These are phyloP conservation scores for Bombus vancouverensis DNA, from an alignment of 1,140 invertebrate species.

Conservation along the genomic window DNA sequence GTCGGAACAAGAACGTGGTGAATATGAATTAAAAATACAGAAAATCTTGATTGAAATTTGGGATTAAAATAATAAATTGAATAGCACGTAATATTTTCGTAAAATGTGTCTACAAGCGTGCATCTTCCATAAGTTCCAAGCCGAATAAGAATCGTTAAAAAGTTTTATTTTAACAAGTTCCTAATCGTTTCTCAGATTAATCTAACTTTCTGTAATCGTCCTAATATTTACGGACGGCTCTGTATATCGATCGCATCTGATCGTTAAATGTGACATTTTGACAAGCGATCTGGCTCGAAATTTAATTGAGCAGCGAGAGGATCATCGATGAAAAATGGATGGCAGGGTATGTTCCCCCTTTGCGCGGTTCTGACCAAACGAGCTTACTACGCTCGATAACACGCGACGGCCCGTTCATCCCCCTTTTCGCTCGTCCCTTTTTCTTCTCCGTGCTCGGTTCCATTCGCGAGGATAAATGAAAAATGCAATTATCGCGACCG, in stretches of 20 bases:
- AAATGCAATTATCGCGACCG: slow-evolving; percentile 5
- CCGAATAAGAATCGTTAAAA: too few species aligned
- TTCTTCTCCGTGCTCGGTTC: neutral
- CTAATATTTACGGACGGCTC: neutral
- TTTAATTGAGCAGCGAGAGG: neutral
- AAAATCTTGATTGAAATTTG: too few species aligned
- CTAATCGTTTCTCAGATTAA: too few species aligned
- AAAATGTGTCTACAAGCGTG: too few species aligned
- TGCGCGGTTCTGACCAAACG: neutral
- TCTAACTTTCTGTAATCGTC: neutral
- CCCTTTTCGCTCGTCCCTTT: neutral
- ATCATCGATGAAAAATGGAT: slow-evolving; percentile 15
- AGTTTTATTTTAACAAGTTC: too few species aligned
- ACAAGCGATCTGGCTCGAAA: neutral
- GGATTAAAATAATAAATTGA: too few species aligned
- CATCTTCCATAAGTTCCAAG: too few species aligned
- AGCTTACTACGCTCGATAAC: neutral
- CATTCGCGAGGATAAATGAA: slow-evolving; percentile 11
- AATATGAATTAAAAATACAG: too few species aligned
- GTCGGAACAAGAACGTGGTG: too few species aligned
- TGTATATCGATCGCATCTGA: neutral
- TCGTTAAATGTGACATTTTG: neutral
- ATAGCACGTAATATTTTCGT: too few species aligned
- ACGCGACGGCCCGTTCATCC: neutral
- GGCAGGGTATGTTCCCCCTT: neutral